Conservation (phyloP, 1,140 invertebrate genomes). For the Druon quercuslanigerum region DNA sequence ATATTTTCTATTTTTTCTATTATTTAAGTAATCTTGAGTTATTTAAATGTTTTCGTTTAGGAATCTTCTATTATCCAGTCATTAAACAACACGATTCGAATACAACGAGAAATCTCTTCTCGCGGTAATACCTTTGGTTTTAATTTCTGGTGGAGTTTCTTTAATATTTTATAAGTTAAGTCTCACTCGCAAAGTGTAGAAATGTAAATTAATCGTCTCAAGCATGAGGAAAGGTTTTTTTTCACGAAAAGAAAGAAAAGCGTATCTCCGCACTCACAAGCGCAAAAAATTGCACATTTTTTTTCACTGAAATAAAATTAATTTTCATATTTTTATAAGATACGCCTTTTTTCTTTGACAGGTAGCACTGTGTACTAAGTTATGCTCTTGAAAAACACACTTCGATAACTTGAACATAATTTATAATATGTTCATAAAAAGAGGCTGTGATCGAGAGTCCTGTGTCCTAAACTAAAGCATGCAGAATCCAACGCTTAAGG, state of each 20-base stretch:
- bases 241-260: neutral
- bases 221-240: conserved; percentile 15
- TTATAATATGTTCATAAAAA: conserved; percentile 11
- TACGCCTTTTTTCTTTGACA: conserved; percentile 12
- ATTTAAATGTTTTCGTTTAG: neutral
- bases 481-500: conserved; percentile 17
- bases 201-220: conserved; percentile 19
- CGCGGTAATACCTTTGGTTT: neutral
- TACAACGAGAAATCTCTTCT: neutral
- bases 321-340: neutral
- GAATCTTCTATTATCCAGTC: neutral
- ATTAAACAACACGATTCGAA: neutral
- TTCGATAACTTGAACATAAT: conserved; percentile 3
- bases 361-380: neutral
- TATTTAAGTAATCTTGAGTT: neutral
- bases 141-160: conserved; percentile 2
- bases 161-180: conserved; percentile 14
- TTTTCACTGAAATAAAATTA: neutral
- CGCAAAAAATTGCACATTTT: conserved; percentile 6
- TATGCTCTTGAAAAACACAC: neutral
- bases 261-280: neutral
- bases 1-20: conserved; percentile 11
- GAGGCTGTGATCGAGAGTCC: conserved; percentile 27
- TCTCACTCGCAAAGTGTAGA: conserved; percentile 7
- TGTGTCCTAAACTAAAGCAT: conserved; percentile 21